Evolutionary conservation across 2,113 vertebrate species (phyloP).

Genomic region (Diadophis punctatus): DNA sequence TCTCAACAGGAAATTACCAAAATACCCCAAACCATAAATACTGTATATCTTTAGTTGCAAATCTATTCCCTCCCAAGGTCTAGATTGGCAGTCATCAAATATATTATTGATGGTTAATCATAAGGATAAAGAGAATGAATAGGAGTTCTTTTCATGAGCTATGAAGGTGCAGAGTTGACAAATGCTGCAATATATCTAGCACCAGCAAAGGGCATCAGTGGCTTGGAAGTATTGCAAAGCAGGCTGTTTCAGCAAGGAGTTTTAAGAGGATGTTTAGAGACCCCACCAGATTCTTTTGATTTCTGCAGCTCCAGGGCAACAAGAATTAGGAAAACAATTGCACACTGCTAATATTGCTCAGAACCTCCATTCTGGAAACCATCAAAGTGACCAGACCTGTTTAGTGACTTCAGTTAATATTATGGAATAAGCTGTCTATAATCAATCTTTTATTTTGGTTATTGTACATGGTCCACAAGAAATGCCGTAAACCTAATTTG

Average conservation of each 20-base stretch:
- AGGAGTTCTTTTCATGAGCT: background rate
- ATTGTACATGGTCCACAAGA: background rate
- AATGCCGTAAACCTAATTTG: background rate
- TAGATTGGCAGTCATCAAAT: background rate
- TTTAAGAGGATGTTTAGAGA: background rate
- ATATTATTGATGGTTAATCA: background rate
- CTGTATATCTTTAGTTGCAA: background rate
- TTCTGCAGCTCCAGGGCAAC: background rate
- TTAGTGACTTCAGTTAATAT: background rate
- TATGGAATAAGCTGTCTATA: background rate
- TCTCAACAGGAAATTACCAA: background rate
- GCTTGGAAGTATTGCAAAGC: background rate
- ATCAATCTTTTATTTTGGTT: background rate
- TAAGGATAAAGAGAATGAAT: background rate
- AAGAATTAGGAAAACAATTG: background rate
- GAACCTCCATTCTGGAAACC: background rate
- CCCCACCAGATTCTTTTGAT: background rate
- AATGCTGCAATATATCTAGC: background rate
- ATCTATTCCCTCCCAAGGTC: background rate
- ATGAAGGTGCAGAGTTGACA: background rate
- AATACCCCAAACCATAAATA: background rate
- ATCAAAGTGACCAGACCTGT: background rate
- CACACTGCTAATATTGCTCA: background rate
- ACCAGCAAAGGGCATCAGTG: background rate
- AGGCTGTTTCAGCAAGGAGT: background rate